phyloP scores from a whole-genome alignment of 2,797 vertebrate species.

The Enteromius thamalakanensis region DNA sequence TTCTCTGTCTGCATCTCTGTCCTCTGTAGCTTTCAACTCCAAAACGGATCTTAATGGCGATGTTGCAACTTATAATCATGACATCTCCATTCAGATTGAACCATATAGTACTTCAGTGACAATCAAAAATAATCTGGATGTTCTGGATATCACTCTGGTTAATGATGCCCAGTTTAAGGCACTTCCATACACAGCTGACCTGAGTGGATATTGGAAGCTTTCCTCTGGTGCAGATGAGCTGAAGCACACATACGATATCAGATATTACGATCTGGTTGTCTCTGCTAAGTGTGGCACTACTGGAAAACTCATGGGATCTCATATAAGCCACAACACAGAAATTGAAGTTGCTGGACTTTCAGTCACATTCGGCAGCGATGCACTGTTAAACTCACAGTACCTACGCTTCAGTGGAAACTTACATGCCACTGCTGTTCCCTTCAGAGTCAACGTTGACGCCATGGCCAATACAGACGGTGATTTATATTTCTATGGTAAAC shows the following conservation, averaged over 20 bases:
- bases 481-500: conserved; percentile 80
- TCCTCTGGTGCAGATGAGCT: conserved; percentile 79
- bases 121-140: conserved; percentile 82
- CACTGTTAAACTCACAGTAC: conserved; percentile 82
- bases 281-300: conserved; percentile 84
- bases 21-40: conserved; percentile 79
- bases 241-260: conserved; percentile 85
- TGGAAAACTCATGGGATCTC: conserved; percentile 80
- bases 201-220: conserved; percentile 84
- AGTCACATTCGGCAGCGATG: conserved; percentile 78
- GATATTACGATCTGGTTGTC: conserved; percentile 77
- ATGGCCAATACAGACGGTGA: conserved; percentile 85
- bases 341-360: conserved; percentile 83
- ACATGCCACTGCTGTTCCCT: conserved; percentile 81
- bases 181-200: conserved; percentile 81
- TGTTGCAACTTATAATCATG: conserved; percentile 82
- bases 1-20: conserved; percentile 78
- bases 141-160: conserved; percentile 72
- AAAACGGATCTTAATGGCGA: conserved; percentile 79
- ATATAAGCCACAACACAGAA: conserved; percentile 83
- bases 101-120: conserved; percentile 78
- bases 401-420: conserved; percentile 82
- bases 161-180: conserved; percentile 82
- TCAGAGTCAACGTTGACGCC: conserved; percentile 81
- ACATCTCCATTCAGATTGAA: conserved; percentile 80